These are phyloP conservation scores for Clitarchus hookeri DNA, from an alignment of 2,888 invertebrate species.

Conservation along the genomic window DNA sequence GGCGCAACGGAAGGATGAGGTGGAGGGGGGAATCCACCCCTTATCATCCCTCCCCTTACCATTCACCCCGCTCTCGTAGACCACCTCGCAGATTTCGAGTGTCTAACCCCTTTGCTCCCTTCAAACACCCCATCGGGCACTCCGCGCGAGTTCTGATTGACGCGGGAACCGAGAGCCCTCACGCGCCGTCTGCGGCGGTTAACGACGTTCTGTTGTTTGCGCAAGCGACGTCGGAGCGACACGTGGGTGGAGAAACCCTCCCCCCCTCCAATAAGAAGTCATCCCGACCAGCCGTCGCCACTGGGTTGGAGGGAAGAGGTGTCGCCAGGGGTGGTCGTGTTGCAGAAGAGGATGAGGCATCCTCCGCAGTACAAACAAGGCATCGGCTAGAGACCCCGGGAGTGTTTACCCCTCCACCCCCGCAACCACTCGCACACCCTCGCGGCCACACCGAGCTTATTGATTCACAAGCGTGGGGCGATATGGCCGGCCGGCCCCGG, in stretches of 20 bases:
- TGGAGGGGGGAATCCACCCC: too few species aligned
- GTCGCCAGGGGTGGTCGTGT: background rate
- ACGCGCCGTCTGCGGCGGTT: background rate
- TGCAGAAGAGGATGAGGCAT: background rate
- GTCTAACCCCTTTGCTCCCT: too few species aligned
- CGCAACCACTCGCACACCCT: background rate
- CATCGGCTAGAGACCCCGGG: background rate
- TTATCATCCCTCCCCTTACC: too few species aligned
- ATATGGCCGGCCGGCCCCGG: background rate
- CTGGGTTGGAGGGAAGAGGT: background rate
- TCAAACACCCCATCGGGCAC: too few species aligned
- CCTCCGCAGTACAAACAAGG: background rate
- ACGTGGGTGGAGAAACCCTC: background rate
- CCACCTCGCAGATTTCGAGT: too few species aligned
- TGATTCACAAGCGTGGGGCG: conserved; percentile 11
- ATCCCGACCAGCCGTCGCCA: background rate
- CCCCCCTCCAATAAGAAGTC: background rate
- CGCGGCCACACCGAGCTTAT: background rate
- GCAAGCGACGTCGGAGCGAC: background rate
- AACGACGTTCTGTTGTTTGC: background rate
- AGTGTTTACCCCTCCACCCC: background rate
- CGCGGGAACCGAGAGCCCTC: too few species aligned
- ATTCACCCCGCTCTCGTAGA: too few species aligned
- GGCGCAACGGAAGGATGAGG: too few species aligned
- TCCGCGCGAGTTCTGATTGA: too few species aligned